Conservation (phyloP, 2,113 vertebrate genomes). For the Gasterosteus aculeatus region DNA sequence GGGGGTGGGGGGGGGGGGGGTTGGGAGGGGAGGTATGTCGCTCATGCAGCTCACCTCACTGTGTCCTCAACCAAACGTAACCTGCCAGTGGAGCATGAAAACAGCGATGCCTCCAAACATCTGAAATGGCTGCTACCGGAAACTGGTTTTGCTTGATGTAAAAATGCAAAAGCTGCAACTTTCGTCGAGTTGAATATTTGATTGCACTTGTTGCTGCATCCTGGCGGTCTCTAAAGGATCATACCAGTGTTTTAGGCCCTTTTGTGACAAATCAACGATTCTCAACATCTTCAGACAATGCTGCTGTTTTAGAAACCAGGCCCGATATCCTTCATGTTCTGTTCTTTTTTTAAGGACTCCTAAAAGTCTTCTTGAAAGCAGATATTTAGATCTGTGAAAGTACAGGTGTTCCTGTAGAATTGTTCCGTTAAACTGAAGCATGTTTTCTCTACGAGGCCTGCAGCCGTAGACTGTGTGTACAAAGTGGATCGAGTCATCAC, state of each 20-base stretch:
- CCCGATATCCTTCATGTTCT: neutral
- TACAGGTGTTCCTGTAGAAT: neutral
- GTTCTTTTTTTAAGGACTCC: neutral
- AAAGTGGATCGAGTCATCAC: too few relatives aligned
- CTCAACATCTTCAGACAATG: neutral
- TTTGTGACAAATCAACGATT: neutral
- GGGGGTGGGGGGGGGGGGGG: neutral
- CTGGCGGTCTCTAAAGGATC: conserved; percentile 7
- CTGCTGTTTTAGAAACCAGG: neutral
- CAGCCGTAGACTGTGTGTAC: too few relatives aligned
- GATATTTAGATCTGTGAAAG: neutral
- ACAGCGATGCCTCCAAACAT: neutral
- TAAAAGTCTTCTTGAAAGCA: too few relatives aligned
- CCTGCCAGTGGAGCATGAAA: conserved; percentile 38
- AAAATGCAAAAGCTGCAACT: neutral
- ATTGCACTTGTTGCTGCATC: conserved; percentile 6
- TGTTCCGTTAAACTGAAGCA: too few relatives aligned
- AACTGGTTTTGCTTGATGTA: neutral
- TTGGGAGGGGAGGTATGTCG: neutral
- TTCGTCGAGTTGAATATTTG: conserved; percentile 18
- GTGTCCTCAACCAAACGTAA: conserved; percentile 37
- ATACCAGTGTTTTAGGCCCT: neutral
- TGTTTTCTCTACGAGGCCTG: too few relatives aligned
- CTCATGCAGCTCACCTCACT: conserved; percentile 64
- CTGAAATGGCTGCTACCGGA: neutral